Evolutionary conservation across 2,797 vertebrate genomes (phyloP), one percentile per base, ranked within the genome.

Genomic region (Monodelphis domestica): DNA sequence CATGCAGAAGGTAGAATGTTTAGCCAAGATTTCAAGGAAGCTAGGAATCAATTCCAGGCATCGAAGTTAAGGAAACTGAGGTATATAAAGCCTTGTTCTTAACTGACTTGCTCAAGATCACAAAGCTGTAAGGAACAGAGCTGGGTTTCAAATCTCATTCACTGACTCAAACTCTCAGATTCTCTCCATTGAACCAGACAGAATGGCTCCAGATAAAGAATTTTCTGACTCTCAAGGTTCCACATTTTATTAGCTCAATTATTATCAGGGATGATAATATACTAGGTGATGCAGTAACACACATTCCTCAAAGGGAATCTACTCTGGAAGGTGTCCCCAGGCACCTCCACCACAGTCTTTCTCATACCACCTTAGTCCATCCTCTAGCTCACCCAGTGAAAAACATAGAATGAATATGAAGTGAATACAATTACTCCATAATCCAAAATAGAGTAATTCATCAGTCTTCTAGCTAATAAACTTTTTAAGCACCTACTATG

Each of bases 401-500:
- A 38, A 70, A 33, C 1, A 30, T 30, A 59, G 29, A 28, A 28
- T 70, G 5, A 70, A 38, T 2, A 15, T 70, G 63, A 70, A 38
- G n/a, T 21, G n/a, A 70, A 38, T 38, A 38, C 15, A 70, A 70
- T 21, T n/a, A 70, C 2, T 70, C 33, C 5, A 38, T 21, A 0
- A 70, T 63, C n/a, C 63, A 70, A 38, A 70, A 70, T 21, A 38
- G 28, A 70, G 15, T 70, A 54, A 92, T 89, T 93, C 33, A 87
- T 87, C 9, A 29, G 21, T 63, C 95, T n/a, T n/a, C n/a, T n/a
- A n/a, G 52, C 38, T 54, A 21, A 89, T n/a, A 90, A 59, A 88
- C 78, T 95, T 63, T 89, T 96, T 88, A 54, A 91, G 93, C 5
- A 88, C 14, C 24, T 87, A n/a, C 24, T 38, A 38, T 51, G 70